Base-by-base conservation (phyloP, 2,113 vertebrate genomes). In the Acanthochromis polyacanthus region DNA sequence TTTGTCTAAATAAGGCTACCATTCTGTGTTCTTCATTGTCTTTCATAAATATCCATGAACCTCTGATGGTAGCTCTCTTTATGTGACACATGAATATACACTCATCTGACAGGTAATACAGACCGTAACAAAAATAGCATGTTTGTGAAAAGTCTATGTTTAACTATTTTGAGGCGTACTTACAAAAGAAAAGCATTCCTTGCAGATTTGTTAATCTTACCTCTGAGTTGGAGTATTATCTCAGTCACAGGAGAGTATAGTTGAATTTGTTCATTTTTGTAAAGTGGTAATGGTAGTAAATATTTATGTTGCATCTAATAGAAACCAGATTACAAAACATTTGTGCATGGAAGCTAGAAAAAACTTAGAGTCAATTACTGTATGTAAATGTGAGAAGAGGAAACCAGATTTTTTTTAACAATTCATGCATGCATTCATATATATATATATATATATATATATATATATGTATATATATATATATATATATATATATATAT, bases 1-100 rank as follows among this genome's bases (percentile, higher is more conserved):
- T 89, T 88, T 78, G 78, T 89, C 90, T 87, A 92, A 92, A 92
- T 91, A 83, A 91, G 90, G 86, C 89, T 75, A 16, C 86, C 57
- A 22, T 53, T 63, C 85, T 82, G 71, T 88, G 81, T 84, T 89
- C 80, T 73, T 87, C 85, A 70, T 89, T 78, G 76, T 84, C 78
- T 87, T 89, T 89, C 78, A 87, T 69, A 67, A 80, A 85, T 64
- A 81, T 84, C 86, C 84, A 81, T 78, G 78, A 87, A 82, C 57
- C 73, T 89, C 81, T 86, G 88, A 88, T 71, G 81, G 83, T 75
- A 7, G 75, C 81, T 87, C 80, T 87, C 78, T 89, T 82, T 78
- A 86, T 83, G 73, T 90, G 88, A 87, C 90, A 92, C 87, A 8
- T 87, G 84, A 84, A 88, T 87, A 57, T 78, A 87, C 87, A 28